phyloP scores from a whole-genome alignment of 2,113 vertebrate genomes.

The Pygoscelis antarcticus region DNA sequence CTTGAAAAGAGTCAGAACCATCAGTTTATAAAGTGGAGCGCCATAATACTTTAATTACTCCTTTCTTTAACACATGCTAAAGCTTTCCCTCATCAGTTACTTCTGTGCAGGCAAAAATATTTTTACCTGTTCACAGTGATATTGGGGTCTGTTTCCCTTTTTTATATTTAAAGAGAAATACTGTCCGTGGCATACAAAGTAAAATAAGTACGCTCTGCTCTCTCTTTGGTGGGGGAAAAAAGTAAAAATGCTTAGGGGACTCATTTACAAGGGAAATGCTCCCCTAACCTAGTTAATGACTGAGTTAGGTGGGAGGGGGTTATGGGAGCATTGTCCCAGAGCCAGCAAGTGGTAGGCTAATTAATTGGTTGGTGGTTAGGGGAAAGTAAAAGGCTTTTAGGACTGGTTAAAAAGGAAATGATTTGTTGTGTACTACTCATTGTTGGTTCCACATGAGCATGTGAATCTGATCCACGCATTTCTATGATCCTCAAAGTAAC shows the following conservation, averaged over 20 bases:
- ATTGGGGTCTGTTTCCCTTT: background rate
- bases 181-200: background rate
- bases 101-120: background rate
- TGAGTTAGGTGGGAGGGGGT: constrained; percentile 19
- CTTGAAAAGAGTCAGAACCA: background rate
- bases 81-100: background rate
- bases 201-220: background rate
- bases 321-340: constrained; percentile 25
- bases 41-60: background rate
- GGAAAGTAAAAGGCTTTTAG: constrained; percentile 35
- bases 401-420: constrained; percentile 15
- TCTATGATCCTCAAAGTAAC: background rate
- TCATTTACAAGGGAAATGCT: constrained; percentile 43
- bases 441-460: background rate
- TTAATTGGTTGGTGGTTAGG: constrained; percentile 63
- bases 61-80: background rate
- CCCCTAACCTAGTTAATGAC: constrained; percentile 59
- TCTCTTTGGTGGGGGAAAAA: background rate
- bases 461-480: background rate
- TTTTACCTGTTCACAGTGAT: background rate
- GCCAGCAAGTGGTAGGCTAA: constrained; percentile 21
- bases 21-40: background rate
- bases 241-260: constrained; percentile 28
- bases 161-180: background rate
- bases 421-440: background rate